Conservation (phyloP, 1,140 invertebrate genomes). For the Drosophila tsacasi region DNA sequence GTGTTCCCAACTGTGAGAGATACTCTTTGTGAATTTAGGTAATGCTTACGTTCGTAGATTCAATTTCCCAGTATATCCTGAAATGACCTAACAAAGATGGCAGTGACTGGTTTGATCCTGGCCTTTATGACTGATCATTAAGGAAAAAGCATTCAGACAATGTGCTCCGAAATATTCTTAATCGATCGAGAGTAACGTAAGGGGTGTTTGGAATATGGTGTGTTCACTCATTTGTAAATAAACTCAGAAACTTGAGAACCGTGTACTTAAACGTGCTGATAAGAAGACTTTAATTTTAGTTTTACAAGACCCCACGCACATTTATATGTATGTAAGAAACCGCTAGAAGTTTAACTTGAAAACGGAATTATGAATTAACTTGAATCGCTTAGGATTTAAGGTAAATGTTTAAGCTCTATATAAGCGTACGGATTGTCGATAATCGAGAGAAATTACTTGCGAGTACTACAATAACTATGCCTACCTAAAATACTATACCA, state of each 20-base stretch:
- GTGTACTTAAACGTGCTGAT: constrained; percentile 52
- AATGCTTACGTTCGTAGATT: constrained; percentile 5
- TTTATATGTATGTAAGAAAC: constrained; percentile 37
- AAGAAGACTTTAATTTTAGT: constrained; percentile 60
- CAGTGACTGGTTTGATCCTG: background rate
- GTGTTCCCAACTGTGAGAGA: constrained; percentile 1
- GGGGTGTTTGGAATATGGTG: constrained; percentile 3
- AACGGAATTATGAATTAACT: constrained; percentile 41
- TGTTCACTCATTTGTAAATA: constrained; percentile 42
- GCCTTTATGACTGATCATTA: background rate
- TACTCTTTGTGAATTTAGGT: constrained; percentile 8
- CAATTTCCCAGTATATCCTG: background rate
- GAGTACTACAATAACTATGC: constrained; percentile 72
- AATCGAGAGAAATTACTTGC: constrained; percentile 53
- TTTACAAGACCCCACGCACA: constrained; percentile 58
- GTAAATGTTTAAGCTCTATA: constrained; percentile 59
- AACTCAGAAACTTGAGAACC: constrained; percentile 24
- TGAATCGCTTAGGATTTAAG: constrained; percentile 59
- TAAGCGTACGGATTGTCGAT: constrained; percentile 75
- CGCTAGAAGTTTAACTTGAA: constrained; percentile 59
- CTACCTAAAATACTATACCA: constrained; percentile 47
- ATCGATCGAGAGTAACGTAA: constrained; percentile 9
- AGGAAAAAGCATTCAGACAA: background rate
- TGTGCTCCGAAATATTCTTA: background rate
- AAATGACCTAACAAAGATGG: background rate